A percentile compares a stretch with the other conserved stretches of the same genome.
Conservation (phyloP, 2,888 invertebrate genomes). For the Galeruca laticollis region DNA sequence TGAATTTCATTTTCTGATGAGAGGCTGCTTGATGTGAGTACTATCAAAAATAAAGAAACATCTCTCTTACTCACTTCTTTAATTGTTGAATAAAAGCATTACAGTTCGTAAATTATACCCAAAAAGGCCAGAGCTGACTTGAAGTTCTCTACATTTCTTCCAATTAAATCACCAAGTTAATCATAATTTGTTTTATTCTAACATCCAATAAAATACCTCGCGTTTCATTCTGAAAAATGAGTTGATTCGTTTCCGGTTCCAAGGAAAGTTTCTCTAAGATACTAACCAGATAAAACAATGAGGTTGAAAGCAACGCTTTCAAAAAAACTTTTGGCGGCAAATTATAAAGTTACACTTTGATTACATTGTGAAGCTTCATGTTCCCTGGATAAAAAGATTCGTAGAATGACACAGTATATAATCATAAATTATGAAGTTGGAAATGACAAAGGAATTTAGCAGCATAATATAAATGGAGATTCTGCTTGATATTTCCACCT, state of each 20-base stretch:
- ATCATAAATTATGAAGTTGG: slow-evolving; percentile 27
- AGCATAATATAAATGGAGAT: slow-evolving; percentile 9
- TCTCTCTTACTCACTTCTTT: no score
- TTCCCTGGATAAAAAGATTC: slow-evolving; percentile 30
- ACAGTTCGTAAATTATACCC: no score
- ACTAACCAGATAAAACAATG: slow-evolving; percentile 19
- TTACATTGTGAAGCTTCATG: slow-evolving; percentile 31
- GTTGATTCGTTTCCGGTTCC: slow-evolving; percentile 3
- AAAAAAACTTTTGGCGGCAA: slow-evolving; percentile 33
- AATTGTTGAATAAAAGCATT: no score
- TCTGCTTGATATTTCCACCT: not conserved
- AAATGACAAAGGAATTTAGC: slow-evolving; percentile 20
- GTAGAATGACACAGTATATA: slow-evolving; percentile 18
- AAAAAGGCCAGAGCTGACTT: no score
- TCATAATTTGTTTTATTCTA: not conserved
- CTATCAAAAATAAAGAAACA: no score
- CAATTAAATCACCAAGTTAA: not conserved
- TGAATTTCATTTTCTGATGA: no score
- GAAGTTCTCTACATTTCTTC: no score
- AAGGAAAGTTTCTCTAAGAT: slow-evolving; percentile 13
- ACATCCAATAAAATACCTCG: slow-evolving; percentile 5
- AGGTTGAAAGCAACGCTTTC: slow-evolving; percentile 24
- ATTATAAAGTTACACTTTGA: slow-evolving; percentile 35
- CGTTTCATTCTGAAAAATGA: slow-evolving; percentile 15
- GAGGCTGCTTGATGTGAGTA: no score